Conservation (phyloP, 2,888 invertebrate species). For the Pseudococcus jackbeardsleyi region DNA sequence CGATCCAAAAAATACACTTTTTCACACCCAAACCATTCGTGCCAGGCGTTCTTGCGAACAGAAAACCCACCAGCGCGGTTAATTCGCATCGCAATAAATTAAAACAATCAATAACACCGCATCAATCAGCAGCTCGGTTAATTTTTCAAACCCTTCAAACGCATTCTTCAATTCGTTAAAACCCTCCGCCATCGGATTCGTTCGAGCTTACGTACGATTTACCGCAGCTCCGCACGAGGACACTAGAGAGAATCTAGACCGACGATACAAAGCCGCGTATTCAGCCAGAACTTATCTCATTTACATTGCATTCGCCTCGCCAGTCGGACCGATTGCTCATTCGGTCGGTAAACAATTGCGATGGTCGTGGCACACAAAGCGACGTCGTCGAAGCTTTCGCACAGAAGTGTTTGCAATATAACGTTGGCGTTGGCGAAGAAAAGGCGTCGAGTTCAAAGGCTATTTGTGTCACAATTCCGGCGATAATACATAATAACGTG, state of each 20-base stretch:
- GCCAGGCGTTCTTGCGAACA: neutral
- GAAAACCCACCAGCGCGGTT: neutral
- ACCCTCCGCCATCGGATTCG: neutral
- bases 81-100: neutral
- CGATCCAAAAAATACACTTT: too few species aligned
- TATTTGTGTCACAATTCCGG: constrained; percentile 19
- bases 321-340: constrained; percentile 10
- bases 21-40: neutral
- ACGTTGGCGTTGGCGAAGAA: neutral
- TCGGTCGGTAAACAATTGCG: neutral
- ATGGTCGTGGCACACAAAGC: neutral
- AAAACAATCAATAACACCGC: neutral
- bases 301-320: neutral
- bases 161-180: neutral
- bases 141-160: constrained; percentile 12
- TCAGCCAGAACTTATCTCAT: neutral
- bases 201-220: too few species aligned
- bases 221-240: too few species aligned
- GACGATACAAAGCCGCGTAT: neutral
- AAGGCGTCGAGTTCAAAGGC: constrained; percentile 41
- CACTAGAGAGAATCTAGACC: neutral
- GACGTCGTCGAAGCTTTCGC: neutral
- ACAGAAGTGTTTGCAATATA: constrained; percentile 5
- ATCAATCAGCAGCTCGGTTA: neutral
- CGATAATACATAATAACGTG: constrained; percentile 32